Evolutionary conservation across 2,888 invertebrate species (phyloP).

Genomic region (Luffia ferchaultella): DNA sequence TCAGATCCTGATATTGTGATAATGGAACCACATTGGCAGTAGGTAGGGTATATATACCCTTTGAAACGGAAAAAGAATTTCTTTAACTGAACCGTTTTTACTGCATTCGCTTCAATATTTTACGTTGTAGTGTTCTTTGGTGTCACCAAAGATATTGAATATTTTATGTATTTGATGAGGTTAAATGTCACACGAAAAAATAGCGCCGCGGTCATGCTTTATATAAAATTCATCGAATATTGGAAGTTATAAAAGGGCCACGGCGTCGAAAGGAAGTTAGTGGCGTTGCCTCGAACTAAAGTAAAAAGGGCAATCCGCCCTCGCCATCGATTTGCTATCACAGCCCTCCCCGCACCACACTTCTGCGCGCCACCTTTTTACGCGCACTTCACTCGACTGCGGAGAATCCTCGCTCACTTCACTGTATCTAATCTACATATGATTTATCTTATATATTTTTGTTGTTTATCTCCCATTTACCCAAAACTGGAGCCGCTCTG

Average conservation of each 20-base stretch:
- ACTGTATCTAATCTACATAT: constrained; percentile 39
- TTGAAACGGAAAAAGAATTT: too few species aligned
- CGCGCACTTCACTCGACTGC: constrained; percentile 40
- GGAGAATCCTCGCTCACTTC: constrained; percentile 43
- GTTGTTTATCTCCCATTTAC: constrained; percentile 45
- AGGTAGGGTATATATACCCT: too few species aligned
- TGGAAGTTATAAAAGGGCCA: constrained; percentile 5
- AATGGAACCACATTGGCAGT: too few species aligned
- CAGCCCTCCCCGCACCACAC: constrained; percentile 24
- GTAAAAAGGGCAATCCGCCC: constrained; percentile 28
- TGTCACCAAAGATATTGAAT: too few species aligned
- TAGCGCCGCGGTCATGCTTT: neutral
- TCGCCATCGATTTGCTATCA: constrained; percentile 44
- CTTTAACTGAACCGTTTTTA: too few species aligned
- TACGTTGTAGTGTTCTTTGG: too few species aligned
- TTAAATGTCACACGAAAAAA: too few species aligned
- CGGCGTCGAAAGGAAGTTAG: neutral
- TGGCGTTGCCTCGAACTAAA: constrained; percentile 22
- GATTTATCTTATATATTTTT: constrained; percentile 25
- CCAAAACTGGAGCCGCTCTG: constrained; percentile 30
- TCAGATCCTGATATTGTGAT: too few species aligned
- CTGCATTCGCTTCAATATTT: too few species aligned
- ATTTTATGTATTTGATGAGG: too few species aligned
- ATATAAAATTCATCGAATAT: constrained; percentile 10
- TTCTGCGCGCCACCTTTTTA: constrained; percentile 17